Conservation (phyloP, 1,140 invertebrate genomes). For the Paraescarpia echinospica region DNA sequence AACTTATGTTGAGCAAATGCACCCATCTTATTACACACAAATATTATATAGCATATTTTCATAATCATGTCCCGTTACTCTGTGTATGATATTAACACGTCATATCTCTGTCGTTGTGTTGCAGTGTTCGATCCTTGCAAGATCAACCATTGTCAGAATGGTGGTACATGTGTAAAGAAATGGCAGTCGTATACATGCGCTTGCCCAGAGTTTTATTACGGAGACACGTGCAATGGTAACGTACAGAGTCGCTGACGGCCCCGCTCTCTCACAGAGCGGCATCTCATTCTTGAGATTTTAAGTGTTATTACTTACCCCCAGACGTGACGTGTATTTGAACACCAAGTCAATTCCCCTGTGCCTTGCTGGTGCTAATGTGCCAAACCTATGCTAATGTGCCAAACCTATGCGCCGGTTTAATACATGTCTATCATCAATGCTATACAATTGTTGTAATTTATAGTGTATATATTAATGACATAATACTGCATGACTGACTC, state of each 20-base stretch:
- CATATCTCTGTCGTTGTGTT: not conserved
- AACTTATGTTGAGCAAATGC: too few relatives aligned
- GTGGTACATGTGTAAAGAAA: not conserved
- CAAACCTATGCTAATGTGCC: not conserved
- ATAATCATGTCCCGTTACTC: not conserved
- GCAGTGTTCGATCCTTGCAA: not conserved
- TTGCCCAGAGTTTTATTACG: not conserved
- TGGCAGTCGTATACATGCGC: not conserved
- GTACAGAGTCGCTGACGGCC: not conserved
- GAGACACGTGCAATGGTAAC: not conserved
- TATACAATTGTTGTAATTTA: too few relatives aligned
- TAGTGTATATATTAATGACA: too few relatives aligned
- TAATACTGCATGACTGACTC: not conserved
- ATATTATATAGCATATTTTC: too few relatives aligned
- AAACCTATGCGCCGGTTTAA: too few relatives aligned
- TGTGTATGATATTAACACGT: not conserved
- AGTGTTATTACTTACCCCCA: not conserved
- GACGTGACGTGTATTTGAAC: not conserved
- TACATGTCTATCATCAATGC: too few relatives aligned
- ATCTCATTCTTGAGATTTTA: not conserved
- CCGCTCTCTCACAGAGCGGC: not conserved
- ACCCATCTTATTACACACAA: too few relatives aligned
- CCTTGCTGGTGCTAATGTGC: not conserved
- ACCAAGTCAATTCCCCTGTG: not conserved
- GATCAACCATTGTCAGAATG: not conserved